Evolutionary conservation across 30 jellyfish, hydroid and myxozoan species (phyloP), one percentile per base, ranked within the genome.

Genomic region (Pelagia noctiluca): DNA sequence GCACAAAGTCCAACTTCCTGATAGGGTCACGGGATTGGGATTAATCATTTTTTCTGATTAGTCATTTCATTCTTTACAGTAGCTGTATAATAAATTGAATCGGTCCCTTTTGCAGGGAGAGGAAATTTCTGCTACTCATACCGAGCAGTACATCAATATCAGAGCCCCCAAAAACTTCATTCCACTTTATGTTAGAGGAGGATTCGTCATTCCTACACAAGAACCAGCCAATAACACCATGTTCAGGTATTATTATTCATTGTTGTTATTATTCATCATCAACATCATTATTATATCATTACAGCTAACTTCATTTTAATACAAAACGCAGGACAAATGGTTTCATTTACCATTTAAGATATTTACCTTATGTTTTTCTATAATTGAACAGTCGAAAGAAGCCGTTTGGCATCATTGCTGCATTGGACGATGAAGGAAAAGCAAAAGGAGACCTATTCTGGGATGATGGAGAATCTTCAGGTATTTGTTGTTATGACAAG

Each of bases 381-480:
- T 30, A 8, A 42, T 35, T 21, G 52, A 31, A 0, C 76, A 91
- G 98, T 38, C 98, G 98, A 18, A 78, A 36, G 69, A 79, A 85
- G 50, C 92, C 96, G 4, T 65, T 91, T 61, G 94, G 95, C 3
- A 33, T 91, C 49, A 37, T 91, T 1, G 75, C 86, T 75, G 96
- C 96, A 16, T 63, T 78, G 78, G 88, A 91, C 66, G 80, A 82
- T 21, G 22, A 50, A 46, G 91, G 89, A 3, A 66, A 33, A 24
- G 98, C 98, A 4, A 77, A 75, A 2, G 98, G 98, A 28, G 13
- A 69, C 0, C 34, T 91, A 35, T 91, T 78, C 71, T 86, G 96
- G 96, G 98, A 91, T 91, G 98, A 91, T 49, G 98, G 98, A 1
- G 98, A 91, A 50, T 65, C 95, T 11, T 37, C 70, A 38, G 96